A percentile compares a stretch with the other conserved stretches of the same genome.
These are phyloP conservation scores for Catamblyrhynchus diadema DNA, from an alignment of 2,797 vertebrate genomes.

Conservation along the genomic window DNA sequence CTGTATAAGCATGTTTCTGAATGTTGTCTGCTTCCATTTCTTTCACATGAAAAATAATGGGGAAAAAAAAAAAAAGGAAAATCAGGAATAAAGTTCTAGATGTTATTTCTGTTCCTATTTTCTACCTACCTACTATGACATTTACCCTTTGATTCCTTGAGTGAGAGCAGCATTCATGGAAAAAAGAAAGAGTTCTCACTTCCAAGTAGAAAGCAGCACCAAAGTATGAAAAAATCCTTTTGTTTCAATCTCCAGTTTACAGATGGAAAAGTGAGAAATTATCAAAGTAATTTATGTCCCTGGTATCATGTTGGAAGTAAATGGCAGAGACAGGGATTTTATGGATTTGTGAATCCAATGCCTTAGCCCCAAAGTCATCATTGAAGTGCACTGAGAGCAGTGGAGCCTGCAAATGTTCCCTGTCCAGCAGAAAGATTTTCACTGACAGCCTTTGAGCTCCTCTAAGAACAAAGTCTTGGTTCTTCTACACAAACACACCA, in stretches of 20 bases:
- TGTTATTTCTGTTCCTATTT: neutral
- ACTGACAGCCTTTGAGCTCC: neutral
- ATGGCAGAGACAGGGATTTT: neutral
- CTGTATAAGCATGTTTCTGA: conserved; percentile 47
- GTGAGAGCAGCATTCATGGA: neutral
- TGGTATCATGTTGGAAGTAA: neutral
- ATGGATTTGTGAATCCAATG: neutral
- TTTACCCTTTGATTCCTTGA: neutral
- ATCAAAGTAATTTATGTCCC: neutral
- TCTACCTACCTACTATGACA: neutral
- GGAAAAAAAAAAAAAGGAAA: neutral
- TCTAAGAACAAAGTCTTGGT: neutral
- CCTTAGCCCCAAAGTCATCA: neutral
- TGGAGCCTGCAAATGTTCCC: neutral
- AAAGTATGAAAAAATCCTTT: neutral
- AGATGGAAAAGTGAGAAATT: neutral
- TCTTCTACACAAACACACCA: neutral
- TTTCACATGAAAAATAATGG: neutral
- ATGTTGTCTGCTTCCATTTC: conserved; percentile 55
- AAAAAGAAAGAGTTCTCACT: neutral
- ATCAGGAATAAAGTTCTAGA: neutral
- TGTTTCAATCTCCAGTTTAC: neutral
- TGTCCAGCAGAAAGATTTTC: neutral
- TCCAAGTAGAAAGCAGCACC: neutral
- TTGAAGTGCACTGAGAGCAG: neutral